Evolutionary conservation across 2,888 invertebrate genomes (phyloP).

Genomic region (Ommatoiulus sabulosus): DNA sequence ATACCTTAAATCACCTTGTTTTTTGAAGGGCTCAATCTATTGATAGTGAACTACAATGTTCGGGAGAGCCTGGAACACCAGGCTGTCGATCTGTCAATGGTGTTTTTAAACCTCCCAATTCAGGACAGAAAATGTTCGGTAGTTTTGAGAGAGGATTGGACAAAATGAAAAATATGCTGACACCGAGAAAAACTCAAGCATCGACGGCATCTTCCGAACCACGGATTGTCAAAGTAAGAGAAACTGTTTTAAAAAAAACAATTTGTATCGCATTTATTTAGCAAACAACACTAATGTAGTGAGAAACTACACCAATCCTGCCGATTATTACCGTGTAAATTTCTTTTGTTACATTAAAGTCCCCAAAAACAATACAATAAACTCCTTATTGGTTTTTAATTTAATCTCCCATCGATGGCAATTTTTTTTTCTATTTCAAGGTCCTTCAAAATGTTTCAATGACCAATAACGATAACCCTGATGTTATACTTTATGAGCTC

Average conservation of each 20-base stretch:
- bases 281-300: too few relatives aligned
- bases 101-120: neutral
- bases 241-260: too few relatives aligned
- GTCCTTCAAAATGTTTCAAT: constrained; percentile 79
- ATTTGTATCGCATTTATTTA: too few relatives aligned
- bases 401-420: too few relatives aligned
- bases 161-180: constrained; percentile 76
- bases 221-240: constrained; percentile 68
- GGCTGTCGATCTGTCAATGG: neutral
- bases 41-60: constrained; percentile 58
- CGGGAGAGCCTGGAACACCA: neutral
- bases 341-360: too few relatives aligned
- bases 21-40: constrained; percentile 55
- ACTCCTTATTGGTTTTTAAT: too few relatives aligned
- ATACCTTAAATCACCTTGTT: too few relatives aligned
- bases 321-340: too few relatives aligned
- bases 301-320: too few relatives aligned
- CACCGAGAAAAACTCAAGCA: constrained; percentile 71
- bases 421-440: constrained; percentile 68
- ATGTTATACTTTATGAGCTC: constrained; percentile 75
- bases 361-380: too few relatives aligned
- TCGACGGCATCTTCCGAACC: constrained; percentile 63
- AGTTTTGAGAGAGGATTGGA: constrained; percentile 79
- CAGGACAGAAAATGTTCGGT: constrained; percentile 74
- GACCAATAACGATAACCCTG: constrained; percentile 76